Conservation (phyloP, 2,888 invertebrate species). For the Myopa testacea region DNA sequence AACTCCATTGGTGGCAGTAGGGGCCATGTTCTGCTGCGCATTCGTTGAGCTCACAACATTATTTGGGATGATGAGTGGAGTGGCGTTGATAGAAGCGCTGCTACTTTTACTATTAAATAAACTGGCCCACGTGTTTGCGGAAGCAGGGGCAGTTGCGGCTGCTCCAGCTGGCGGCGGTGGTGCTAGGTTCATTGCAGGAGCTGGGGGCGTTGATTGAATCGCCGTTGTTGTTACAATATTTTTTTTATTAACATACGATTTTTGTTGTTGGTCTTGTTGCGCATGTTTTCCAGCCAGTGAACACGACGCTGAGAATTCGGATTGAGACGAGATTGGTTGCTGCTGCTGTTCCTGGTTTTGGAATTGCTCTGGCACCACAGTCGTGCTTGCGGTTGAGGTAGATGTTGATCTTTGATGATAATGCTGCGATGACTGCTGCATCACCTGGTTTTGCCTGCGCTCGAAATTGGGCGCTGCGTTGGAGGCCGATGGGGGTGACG, state of each 20-base stretch:
- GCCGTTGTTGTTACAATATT: constrained; percentile 9
- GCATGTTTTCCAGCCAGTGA: neutral
- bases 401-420: constrained; percentile 59
- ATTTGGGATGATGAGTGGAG: constrained; percentile 3
- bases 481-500: constrained; percentile 68
- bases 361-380: constrained; percentile 65
- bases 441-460: constrained; percentile 67
- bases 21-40: constrained; percentile 10
- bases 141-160: constrained; percentile 48
- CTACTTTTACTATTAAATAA: constrained; percentile 70
- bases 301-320: constrained; percentile 6
- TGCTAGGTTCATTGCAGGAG: constrained; percentile 56
- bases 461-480: constrained; percentile 68
- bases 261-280: constrained; percentile 33
- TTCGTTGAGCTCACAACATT: constrained; percentile 6
- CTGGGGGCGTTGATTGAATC: constrained; percentile 28
- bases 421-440: constrained; percentile 56
- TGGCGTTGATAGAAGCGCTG: constrained; percentile 43
- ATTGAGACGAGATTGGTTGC: constrained; percentile 27
- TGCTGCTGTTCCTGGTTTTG: constrained; percentile 47
- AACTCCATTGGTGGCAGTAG: constrained; percentile 11
- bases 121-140: constrained; percentile 75
- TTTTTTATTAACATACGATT: constrained; percentile 22
- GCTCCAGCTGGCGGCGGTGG: constrained; percentile 63
- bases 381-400: constrained; percentile 67